Percentiles rank a stretch among this genome's conserved stretches.
Conservation (phyloP, 2,797 vertebrate genomes). For the Siniperca undulata region DNA sequence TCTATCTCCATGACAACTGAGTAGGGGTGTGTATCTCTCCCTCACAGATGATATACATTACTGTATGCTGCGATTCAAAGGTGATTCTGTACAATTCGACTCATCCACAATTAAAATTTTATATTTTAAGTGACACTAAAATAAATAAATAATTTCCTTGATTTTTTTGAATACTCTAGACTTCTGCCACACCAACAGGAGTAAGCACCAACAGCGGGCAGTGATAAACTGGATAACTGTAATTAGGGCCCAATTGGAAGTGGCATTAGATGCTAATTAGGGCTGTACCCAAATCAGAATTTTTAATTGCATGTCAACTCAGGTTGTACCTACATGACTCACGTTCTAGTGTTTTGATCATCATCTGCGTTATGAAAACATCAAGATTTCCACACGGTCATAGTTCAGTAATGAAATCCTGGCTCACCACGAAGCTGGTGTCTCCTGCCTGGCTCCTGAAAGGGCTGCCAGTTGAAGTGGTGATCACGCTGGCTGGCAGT, state of each 20-base stretch:
- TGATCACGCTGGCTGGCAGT: not conserved
- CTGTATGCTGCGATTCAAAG: not conserved
- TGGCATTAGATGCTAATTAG: not conserved
- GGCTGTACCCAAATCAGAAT: not conserved
- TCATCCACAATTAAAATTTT: not conserved
- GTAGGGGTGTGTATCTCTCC: not conserved
- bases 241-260: not conserved
- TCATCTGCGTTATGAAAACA: not conserved
- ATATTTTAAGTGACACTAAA: not conserved
- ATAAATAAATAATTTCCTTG: not conserved
- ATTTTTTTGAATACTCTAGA: not conserved
- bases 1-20: slow-evolving; percentile 13
- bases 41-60: not conserved
- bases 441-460: not conserved
- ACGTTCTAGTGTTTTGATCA: not conserved
- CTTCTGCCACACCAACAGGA: not conserved
- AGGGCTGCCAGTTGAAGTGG: not conserved
- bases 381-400: not conserved
- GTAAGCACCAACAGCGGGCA: not conserved
- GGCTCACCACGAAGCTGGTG: not conserved
- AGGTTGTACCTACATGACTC: not conserved
- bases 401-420: not conserved
- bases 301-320: not conserved
- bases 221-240: not conserved
- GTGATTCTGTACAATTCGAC: not conserved